Conservation (phyloP, 2,888 invertebrate species). For the Mantis religiosa region DNA sequence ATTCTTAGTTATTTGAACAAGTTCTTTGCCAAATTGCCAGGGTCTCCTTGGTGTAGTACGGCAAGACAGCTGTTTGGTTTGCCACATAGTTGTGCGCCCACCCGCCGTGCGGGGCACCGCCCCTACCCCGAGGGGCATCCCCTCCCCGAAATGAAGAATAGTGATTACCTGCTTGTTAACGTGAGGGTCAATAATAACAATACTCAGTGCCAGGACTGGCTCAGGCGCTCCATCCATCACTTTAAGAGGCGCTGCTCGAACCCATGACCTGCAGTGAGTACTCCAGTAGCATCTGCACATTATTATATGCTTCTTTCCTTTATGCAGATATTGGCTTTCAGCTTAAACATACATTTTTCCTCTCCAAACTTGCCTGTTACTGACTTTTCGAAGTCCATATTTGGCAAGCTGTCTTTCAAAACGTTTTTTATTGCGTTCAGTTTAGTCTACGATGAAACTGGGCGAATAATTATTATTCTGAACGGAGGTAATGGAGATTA, state of each 20-base stretch:
- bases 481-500: too few relatives aligned
- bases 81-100: constrained; percentile 24
- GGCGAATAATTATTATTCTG: too few relatives aligned
- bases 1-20: neutral
- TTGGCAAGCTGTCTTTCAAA: too few relatives aligned
- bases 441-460: too few relatives aligned
- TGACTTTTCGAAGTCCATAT: too few relatives aligned
- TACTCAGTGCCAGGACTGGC: constrained; percentile 29
- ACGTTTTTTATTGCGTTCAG: too few relatives aligned
- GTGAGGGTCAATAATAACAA: constrained; percentile 24
- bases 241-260: neutral
- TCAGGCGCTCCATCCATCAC: constrained; percentile 21
- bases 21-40: neutral
- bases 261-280: neutral
- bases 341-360: too few relatives aligned
- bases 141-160: constrained; percentile 28
- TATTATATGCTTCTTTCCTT: too few relatives aligned
- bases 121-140: constrained; percentile 11
- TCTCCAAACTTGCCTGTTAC: too few relatives aligned
- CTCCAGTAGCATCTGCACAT: neutral
- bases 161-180: constrained; percentile 32
- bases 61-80: constrained; percentile 28
- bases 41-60: neutral
- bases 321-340: too few relatives aligned
- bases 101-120: constrained; percentile 28